Base-by-base conservation (phyloP, 2,888 invertebrate species). In the Neria commutata region DNA sequence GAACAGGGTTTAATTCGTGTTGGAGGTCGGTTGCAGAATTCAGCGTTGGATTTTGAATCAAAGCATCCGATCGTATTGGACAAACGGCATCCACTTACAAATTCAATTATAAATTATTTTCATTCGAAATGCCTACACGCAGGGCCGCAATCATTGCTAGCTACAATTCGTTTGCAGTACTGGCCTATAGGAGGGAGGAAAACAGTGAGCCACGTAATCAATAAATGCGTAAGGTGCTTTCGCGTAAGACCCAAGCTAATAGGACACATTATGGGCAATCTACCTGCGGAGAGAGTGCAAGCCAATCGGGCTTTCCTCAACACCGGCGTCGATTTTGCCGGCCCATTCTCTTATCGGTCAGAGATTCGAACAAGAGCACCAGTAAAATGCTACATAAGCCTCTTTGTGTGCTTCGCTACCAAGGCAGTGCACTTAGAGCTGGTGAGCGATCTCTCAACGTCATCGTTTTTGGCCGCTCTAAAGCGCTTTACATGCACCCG, bases 171-270 rank as follows among this genome's bases (percentile, higher is more conserved):
- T n/a, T n/a, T n/a, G n/a, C n/a, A n/a, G n/a, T n/a, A n/a, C n/a
- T n/a, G n/a, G n/a, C n/a, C n/a, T n/a, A n/a, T n/a, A n/a, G n/a
- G n/a, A n/a, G n/a, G n/a, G n/a, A n/a, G n/a, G n/a, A n/a, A n/a
- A n/a, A n/a, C n/a, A n/a, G n/a, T n/a, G n/a, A n/a, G n/a, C 33
- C 29, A 16, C 21, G 29, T 54, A 1, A 21, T 37, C 17, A 53
- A 54, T 25, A 60, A 54, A 57, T 54, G 56, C 25, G 17, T 52
- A n/a, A 58, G 53, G 17, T 59, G 59, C 25, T 59, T 59, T 55
- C 58, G 58, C 2, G 29, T 33, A 8, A 55, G 26, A 21, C 54
- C 33, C 16, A 54, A 54, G 48, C 11, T 49, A 17, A 23, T 52
- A 11, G 56, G 51, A 33, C 56, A 62, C 47, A 62, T 62, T 6